These are phyloP conservation scores for Tragelaphus imberbis DNA, from an alignment of 2,113 vertebrate species.

Conservation along the genomic window DNA sequence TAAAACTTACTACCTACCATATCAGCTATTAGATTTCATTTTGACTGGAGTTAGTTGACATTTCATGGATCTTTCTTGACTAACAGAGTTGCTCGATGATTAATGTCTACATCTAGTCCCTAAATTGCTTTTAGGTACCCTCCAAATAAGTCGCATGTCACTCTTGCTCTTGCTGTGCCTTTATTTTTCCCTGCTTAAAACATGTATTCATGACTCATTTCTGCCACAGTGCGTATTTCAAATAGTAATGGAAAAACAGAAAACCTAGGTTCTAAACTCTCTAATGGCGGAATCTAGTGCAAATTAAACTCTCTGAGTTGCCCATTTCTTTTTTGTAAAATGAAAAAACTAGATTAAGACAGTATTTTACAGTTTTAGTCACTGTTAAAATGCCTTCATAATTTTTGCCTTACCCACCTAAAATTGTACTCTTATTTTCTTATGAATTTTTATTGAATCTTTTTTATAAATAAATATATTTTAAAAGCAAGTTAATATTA, in stretches of 20 bases:
- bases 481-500: neutral
- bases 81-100: neutral
- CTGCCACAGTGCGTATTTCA: neutral
- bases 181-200: neutral
- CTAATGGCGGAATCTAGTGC: neutral
- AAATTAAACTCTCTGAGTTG: neutral
- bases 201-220: neutral
- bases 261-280: neutral
- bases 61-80: neutral
- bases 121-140: neutral
- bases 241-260: neutral
- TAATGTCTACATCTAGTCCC: neutral
- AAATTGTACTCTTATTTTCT: neutral
- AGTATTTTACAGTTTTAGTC: neutral
- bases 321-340: neutral
- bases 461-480: neutral
- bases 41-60: neutral
- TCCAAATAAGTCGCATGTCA: neutral
- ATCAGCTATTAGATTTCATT: neutral
- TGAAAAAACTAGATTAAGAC: neutral
- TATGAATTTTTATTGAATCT: neutral
- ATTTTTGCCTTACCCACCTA: neutral
- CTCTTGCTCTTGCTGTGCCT: neutral
- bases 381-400: neutral
- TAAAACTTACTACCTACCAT: neutral